Evolutionary conservation across 2,888 invertebrate species (phyloP), one percentile per base, ranked within the genome.

Genomic region (Lysandra bellargus): DNA sequence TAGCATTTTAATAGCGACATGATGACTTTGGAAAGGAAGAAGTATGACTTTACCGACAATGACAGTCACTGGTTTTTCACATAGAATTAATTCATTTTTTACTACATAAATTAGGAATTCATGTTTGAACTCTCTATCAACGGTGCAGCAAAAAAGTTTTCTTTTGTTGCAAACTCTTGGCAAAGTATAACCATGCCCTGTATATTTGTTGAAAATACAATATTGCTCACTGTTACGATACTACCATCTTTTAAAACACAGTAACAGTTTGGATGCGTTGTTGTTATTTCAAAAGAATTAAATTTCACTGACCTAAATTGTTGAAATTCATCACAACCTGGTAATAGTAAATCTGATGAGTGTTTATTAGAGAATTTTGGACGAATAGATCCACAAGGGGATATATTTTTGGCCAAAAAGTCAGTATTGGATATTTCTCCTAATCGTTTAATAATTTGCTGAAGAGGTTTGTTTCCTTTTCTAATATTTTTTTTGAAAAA

Each of bases 371-470:
- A 60, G n/a, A 6, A 60, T 6, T 60, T 5, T 60, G n/a, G 60
- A 60, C 4, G 60, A n/a, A 6, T 60, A 60, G 60, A 60, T n/a
- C n/a, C 60, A 60, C n/a, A 60, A 6, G 60, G n/a, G 4, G n/a
- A 60, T 60, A 60, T 60, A 60, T 60, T 60, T n/a, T 60, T 60
- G 4, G 6, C 60, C 60, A 4, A 60, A 4, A 17, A 74, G 40
- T 74, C 44, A 40, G 74, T n/a, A 75, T 75, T 75, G n/a, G 75
- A 49, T 75, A 75, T 75, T 75, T 75, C 75, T 14, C 75, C 75
- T n/a, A 75, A 49, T 14, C 49, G n/a, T 75, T 75, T 49, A 4
- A 75, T 75, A 7, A 49, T 49, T 75, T 75, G 75, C 30, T 75
- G 44, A 9, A 75, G 75, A 23, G 75, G 75, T 75, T 44, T 75